Base-by-base conservation (phyloP, 2,888 invertebrate genomes). In the Ethmia dodecea region DNA sequence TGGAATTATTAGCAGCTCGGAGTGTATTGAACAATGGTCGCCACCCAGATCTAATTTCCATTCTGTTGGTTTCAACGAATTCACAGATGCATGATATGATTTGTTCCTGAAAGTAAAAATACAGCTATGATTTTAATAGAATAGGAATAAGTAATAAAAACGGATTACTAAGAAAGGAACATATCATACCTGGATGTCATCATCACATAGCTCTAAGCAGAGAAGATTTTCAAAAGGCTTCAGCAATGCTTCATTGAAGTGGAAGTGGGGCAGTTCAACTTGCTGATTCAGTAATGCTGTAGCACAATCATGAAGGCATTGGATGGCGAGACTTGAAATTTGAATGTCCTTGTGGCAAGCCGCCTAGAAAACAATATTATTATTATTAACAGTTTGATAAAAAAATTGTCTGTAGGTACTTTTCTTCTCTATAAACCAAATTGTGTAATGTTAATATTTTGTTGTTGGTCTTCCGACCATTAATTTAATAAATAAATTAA, bases 21-120 rank as follows among this genome's bases (percentile, higher is more conserved):
- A 99, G 77, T 0, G 98, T 97, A 8, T 97, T 97, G 65, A 99
- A 99, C 1, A 99, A 80, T 1, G 98, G 96, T 34, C 98, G 88
- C 98, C 98, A 99, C 0, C 98, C 98, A 0, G 97, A 97, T 48
- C 95, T 91, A 26, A 98, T 96, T 83, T 98, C 97, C 40, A 94
- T 93, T 52, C 96, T 89, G 69, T 96, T 97, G 0, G 95, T 95
- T 74, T 98, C 97, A 0, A 99, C 98, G 55, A 98, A 95, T 75
- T 97, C 97, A 70, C 97, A 97, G 30, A 98, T 92, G 52, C 96
- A 97, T 35, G 96, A 95, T 28, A 98, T 95, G 54, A 99, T 96
- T 83, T 92, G 92, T 68, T 92, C 92, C 93, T 96, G 80, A 14
- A 83, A 84, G 42, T 14, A 26, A 42, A 32, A 32, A n/a, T 20